A percentile compares a stretch with the other conserved stretches of the same genome.
Conservation (phyloP, 2,113 vertebrate genomes). For the Martes martes region DNA sequence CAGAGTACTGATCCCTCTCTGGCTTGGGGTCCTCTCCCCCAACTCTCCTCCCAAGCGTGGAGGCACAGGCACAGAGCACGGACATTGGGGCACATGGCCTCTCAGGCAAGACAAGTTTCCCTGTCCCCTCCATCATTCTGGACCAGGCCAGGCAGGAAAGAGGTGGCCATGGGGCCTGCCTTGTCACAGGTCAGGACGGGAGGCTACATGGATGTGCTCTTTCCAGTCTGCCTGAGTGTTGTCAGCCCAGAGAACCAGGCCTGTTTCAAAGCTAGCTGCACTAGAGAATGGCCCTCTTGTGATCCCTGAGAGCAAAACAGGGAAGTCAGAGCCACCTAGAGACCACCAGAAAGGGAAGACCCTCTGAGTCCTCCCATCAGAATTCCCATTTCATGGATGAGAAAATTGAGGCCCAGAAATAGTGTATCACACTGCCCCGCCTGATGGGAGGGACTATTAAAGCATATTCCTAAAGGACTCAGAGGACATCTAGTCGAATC, state of each 20-base stretch:
- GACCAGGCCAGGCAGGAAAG: not conserved
- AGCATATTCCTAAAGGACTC: not conserved
- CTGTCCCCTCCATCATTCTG: not conserved
- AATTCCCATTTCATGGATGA: not conserved
- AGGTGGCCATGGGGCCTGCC: not conserved
- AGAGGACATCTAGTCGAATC: not conserved
- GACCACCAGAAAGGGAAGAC: not conserved
- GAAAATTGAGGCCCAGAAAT: not conserved
- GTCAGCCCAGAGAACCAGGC: not conserved
- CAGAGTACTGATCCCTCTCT: not conserved
- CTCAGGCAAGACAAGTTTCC: not conserved
- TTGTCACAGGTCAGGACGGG: not conserved
- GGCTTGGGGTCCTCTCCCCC: not conserved
- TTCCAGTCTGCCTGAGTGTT: not conserved
- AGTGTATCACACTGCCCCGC: not conserved
- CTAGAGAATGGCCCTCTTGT: not conserved
- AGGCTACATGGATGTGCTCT: not conserved
- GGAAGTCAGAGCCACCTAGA: not conserved
- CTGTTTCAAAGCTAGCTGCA: not conserved
- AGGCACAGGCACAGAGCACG: not conserved
- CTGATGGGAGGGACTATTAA: not conserved
- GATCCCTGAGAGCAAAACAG: not conserved
- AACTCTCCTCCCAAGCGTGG: not conserved
- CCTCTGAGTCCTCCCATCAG: not conserved
- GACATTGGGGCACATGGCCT: not conserved